Conservation (phyloP, 2,797 vertebrate species). For the Meda fulgida region DNA sequence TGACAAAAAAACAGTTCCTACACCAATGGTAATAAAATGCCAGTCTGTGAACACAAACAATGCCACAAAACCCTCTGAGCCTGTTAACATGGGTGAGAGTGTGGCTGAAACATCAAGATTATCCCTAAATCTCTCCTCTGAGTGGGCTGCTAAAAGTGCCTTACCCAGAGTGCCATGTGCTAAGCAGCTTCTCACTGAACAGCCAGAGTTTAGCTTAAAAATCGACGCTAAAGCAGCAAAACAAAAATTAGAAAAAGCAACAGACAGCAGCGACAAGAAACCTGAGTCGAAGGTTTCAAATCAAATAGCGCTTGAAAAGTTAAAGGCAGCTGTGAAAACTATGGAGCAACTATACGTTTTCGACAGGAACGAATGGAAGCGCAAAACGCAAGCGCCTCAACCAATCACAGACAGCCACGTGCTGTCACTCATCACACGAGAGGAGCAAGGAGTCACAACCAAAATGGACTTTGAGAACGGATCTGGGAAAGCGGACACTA, state of each 20-base stretch:
- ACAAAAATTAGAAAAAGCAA: constrained; percentile 77
- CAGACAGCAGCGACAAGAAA: constrained; percentile 73
- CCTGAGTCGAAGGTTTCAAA: constrained; percentile 76
- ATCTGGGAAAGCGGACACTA: constrained; percentile 55
- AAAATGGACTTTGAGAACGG: constrained; percentile 58
- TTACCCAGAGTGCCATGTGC: constrained; percentile 74
- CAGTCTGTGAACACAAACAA: constrained; percentile 86
- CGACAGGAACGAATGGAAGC: constrained; percentile 92
- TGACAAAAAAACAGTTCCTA: constrained; percentile 72
- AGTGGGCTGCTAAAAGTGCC: constrained; percentile 76
- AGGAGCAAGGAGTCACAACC: constrained; percentile 70
- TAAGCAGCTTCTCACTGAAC: constrained; percentile 79
- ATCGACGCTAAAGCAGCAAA: constrained; percentile 80
- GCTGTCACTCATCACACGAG: constrained; percentile 85
- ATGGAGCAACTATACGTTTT: constrained; percentile 98
- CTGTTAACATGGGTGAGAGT: constrained; percentile 51
- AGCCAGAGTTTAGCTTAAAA: constrained; percentile 74
- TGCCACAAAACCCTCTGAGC: constrained; percentile 54
- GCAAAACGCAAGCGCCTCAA: constrained; percentile 84
- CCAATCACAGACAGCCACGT: constrained; percentile 88
- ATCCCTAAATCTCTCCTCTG: constrained; percentile 70
- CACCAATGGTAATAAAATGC: constrained; percentile 91
- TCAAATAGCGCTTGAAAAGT: constrained; percentile 90
- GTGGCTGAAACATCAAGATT: constrained; percentile 44
- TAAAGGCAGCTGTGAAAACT: constrained; percentile 93